Evolutionary conservation across 2,888 invertebrate species (phyloP).

Genomic region (Itoplectis maculator): DNA sequence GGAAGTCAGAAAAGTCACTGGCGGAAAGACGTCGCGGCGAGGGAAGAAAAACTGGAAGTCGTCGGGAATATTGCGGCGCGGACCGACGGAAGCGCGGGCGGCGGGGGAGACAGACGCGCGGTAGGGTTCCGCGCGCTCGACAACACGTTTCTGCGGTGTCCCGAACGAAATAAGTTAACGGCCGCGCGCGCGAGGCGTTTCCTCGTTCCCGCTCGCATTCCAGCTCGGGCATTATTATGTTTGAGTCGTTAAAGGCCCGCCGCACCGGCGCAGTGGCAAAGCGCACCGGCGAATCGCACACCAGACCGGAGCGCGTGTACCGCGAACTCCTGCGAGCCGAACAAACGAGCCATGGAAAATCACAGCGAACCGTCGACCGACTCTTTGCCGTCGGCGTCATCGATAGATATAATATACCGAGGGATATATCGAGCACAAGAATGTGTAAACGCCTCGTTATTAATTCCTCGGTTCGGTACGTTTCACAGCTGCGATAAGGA

Average conservation of each 20-base stretch:
- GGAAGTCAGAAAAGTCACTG: not conserved
- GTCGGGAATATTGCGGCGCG: not conserved
- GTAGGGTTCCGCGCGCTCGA: conserved; percentile 13
- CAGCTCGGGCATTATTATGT: conserved; percentile 67
- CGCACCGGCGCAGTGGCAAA: conserved; percentile 30
- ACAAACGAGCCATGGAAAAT: conserved; percentile 57
- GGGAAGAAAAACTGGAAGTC: conserved; percentile 14
- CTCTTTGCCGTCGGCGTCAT: conserved; percentile 40
- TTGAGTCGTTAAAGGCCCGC: conserved; percentile 69
- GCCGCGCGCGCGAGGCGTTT: conserved; percentile 67
- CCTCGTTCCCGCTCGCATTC: conserved; percentile 73
- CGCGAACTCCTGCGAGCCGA: conserved; percentile 20
- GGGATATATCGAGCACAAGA: conserved; percentile 27
- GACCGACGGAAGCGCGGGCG: not conserved
- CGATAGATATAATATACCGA: conserved; percentile 34
- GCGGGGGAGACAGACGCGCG: conserved; percentile 6
- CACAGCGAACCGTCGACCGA: conserved; percentile 33
- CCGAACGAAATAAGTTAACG: conserved; percentile 70
- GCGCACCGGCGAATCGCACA: conserved; percentile 44
- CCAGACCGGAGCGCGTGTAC: not conserved
- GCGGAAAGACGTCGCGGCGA: not conserved
- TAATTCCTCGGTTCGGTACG: not conserved
- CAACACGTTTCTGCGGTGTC: conserved; percentile 49
- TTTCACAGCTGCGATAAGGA: conserved; percentile 6
- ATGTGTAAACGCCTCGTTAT: conserved; percentile 30